Conservation (phyloP, 2,888 invertebrate species). For the Scaptomyza caliginosa region DNA sequence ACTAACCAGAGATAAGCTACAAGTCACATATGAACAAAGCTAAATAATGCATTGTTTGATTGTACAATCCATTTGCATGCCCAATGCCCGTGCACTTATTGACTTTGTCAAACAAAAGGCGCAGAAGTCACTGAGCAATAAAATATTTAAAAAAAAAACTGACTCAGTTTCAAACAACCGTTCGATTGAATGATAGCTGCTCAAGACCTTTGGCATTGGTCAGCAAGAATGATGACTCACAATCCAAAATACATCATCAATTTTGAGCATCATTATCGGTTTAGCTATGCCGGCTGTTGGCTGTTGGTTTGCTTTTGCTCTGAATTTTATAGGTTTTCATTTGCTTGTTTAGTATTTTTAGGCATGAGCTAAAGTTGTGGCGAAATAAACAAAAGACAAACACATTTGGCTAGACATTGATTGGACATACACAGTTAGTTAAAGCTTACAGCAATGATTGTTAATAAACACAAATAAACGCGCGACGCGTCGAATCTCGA, state of each 20-base stretch:
- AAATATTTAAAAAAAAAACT: conserved; percentile 22
- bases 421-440: conserved; percentile 29
- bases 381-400: conserved; percentile 9
- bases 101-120: conserved; percentile 44
- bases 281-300: conserved; percentile 31
- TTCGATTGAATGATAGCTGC: conserved; percentile 14
- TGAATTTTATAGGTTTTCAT: conserved; percentile 24
- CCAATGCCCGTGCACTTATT: conserved; percentile 35
- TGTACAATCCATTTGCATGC: conserved; percentile 42
- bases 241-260: conserved; percentile 33
- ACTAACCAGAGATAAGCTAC: conserved; percentile 26
- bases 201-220: conserved; percentile 32
- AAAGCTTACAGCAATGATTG: conserved; percentile 37
- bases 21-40: too few relatives aligned
- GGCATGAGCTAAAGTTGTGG: conserved; percentile 53
- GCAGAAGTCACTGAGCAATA: conserved; percentile 6
- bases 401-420: conserved; percentile 31
- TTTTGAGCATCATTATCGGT: conserved; percentile 27
- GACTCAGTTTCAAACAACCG: conserved; percentile 34
- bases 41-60: conserved; percentile 19
- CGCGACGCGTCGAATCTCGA: conserved; percentile 43
- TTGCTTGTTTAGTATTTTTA: conserved; percentile 63
- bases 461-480: conserved; percentile 30
- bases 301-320: not conserved
- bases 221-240: conserved; percentile 40